These are phyloP conservation scores for Hoplias malabaricus DNA, from an alignment of 2,113 vertebrate genomes.

Conservation along the genomic window DNA sequence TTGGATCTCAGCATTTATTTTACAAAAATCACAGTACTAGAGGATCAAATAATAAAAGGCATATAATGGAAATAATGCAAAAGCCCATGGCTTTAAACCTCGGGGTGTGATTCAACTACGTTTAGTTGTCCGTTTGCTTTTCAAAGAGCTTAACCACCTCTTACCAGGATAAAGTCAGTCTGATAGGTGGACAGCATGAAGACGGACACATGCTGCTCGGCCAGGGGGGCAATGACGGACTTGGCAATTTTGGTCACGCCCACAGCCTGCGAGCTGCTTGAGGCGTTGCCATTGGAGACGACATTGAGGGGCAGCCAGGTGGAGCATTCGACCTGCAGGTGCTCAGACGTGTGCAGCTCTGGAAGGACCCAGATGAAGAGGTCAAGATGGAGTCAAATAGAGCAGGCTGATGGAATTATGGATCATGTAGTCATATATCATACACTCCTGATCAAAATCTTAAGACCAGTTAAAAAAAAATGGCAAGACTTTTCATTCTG, in stretches of 20 bases:
- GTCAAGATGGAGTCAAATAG: not conserved
- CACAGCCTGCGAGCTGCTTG: conserved; percentile 83
- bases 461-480: no score
- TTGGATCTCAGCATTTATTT: no score
- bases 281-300: conserved; percentile 81
- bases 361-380: not conserved
- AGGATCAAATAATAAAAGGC: no score
- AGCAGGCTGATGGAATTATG: not conserved
- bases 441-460: no score
- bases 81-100: no score
- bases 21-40: no score
- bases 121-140: no score
- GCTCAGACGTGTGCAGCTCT: conserved; percentile 90
- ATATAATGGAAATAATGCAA: no score
- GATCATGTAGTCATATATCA: not conserved
- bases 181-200: conserved; percentile 96
- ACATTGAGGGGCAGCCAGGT: conserved; percentile 95
- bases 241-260: conserved; percentile 96
- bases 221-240: conserved; percentile 90
- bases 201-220: conserved; percentile 93
- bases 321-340: conserved; percentile 87
- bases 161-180: conserved; percentile 91
- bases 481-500: no score
- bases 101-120: no score
- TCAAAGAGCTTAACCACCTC: no score